Percentiles rank a stretch among this genome's conserved stretches.
These are phyloP conservation scores for Perca schrenkii DNA, from an alignment of 2,113 vertebrate genomes.

Conservation along the genomic window DNA sequence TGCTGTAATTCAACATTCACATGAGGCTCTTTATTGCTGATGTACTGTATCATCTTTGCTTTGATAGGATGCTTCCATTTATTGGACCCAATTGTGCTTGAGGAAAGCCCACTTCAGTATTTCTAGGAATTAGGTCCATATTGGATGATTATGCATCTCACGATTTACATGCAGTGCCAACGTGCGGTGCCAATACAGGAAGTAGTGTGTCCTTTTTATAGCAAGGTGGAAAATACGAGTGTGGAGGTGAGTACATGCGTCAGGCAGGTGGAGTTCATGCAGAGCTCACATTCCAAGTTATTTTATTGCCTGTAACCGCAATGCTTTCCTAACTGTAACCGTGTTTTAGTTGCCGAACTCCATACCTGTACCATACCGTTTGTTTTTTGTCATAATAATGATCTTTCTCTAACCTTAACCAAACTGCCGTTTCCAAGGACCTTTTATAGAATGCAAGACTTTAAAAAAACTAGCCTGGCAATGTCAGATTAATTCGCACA, in stretches of 20 bases:
- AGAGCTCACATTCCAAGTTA: neutral
- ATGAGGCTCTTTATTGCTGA: conserved; percentile 1
- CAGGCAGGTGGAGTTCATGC: neutral
- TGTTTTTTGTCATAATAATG: neutral
- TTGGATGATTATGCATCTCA: neutral
- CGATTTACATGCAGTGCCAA: neutral
- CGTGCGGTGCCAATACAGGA: neutral
- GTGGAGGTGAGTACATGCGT: neutral
- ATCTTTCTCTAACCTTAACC: neutral
- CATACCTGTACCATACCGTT: neutral
- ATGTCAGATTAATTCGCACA: no score
- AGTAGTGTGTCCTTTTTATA: neutral
- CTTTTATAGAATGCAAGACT: neutral
- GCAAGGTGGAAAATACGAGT: neutral
- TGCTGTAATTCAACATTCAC: conserved; percentile 2
- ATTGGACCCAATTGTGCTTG: conserved; percentile 5
- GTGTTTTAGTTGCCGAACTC: no score
- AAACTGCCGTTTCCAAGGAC: neutral
- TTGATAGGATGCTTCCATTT: conserved; percentile 3
- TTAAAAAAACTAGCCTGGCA: no score
- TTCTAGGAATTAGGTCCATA: neutral
- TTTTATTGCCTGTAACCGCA: neutral
- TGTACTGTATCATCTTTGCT: neutral
- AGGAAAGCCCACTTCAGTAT: conserved; percentile 1
- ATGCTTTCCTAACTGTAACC: neutral